These are phyloP conservation scores for Noctua janthina DNA, from an alignment of 2,888 invertebrate species.

Conservation along the genomic window DNA sequence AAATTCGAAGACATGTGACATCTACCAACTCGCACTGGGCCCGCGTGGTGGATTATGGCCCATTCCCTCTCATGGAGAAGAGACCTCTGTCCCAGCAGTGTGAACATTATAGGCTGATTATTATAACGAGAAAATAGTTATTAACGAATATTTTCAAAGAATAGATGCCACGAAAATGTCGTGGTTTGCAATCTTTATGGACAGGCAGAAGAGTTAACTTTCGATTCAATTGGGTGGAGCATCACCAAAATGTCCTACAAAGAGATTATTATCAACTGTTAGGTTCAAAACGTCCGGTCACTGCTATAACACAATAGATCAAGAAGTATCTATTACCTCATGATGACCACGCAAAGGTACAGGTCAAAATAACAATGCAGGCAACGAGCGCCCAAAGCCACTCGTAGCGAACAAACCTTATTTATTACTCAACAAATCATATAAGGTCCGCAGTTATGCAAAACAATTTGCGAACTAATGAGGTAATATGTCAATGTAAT, in stretches of 20 bases:
- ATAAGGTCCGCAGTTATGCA: slow-evolving; percentile 47
- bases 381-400: slow-evolving; percentile 26
- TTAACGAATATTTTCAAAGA: too few species aligned
- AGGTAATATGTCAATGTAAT: slow-evolving; percentile 60
- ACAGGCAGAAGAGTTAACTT: background rate
- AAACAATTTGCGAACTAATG: slow-evolving; percentile 63
- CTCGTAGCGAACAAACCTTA: slow-evolving; percentile 33
- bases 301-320: background rate
- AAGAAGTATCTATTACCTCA: slow-evolving; percentile 6
- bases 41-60: too few species aligned
- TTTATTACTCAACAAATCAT: slow-evolving; percentile 60
- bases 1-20: too few species aligned
- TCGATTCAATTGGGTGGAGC: background rate
- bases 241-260: background rate
- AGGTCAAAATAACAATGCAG: slow-evolving; percentile 22
- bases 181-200: background rate
- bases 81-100: too few species aligned
- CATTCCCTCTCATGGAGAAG: too few species aligned
- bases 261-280: slow-evolving; percentile 1
- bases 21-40: too few species aligned
- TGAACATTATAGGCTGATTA: too few species aligned
- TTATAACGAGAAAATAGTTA: background rate
- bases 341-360: slow-evolving; percentile 34
- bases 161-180: background rate
- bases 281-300: background rate